Percentiles rank a stretch among this genome's conserved stretches.
Evolutionary conservation across 2,797 vertebrate species (phyloP).

Genomic region (Cichlasoma orientale): DNA sequence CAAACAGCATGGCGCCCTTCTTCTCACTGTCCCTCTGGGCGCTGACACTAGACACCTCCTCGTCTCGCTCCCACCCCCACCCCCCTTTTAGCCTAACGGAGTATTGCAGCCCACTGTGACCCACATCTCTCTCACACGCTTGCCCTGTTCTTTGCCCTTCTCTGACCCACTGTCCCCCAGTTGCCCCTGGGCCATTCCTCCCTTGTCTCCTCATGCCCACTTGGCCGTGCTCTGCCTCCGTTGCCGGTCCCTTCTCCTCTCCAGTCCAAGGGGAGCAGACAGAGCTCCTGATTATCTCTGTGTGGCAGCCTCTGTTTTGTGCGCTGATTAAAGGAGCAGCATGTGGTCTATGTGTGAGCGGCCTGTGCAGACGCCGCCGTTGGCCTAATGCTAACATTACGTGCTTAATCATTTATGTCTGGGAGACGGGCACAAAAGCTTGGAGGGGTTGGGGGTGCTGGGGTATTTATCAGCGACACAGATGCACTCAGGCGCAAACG

Average conservation of each 20-base stretch:
- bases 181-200: constrained; percentile 56
- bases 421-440: constrained; percentile 72
- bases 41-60: constrained; percentile 64
- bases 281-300: constrained; percentile 72
- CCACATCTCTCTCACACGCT: constrained; percentile 26
- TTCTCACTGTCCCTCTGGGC: constrained; percentile 48
- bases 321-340: constrained; percentile 81
- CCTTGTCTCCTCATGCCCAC: constrained; percentile 44
- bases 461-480: constrained; percentile 66
- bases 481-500: constrained; percentile 60
- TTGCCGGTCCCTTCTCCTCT: constrained; percentile 14
- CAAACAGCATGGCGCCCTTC: constrained; percentile 53
- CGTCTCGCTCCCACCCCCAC: constrained; percentile 37
- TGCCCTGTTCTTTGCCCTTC: constrained; percentile 36
- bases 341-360: constrained; percentile 74
- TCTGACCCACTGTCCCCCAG: constrained; percentile 64
- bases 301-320: constrained; percentile 77
- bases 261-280: constrained; percentile 55
- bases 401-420: constrained; percentile 83
- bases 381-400: constrained; percentile 77
- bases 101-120: constrained; percentile 24
- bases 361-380: constrained; percentile 64
- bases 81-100: constrained; percentile 16
- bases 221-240: constrained; percentile 32
- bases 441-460: constrained; percentile 21